phyloP scores from a whole-genome alignment of 2,888 invertebrate genomes.

The Apocheima hispidaria region DNA sequence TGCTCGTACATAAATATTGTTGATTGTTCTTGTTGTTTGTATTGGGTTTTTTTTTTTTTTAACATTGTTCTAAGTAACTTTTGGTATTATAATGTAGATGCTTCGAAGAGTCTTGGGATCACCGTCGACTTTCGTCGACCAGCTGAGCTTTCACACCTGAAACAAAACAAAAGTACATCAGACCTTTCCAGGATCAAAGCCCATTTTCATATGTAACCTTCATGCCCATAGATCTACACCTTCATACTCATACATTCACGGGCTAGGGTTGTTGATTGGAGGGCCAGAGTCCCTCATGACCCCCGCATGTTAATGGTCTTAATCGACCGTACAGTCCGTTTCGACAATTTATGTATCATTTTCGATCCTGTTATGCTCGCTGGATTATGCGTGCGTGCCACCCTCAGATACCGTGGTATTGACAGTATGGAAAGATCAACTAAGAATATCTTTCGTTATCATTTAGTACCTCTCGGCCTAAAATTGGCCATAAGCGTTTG shows the following conservation, averaged over 20 bases:
- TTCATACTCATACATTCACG: slow-evolving; percentile 20
- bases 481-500: too few relatives aligned
- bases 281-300: slow-evolving; percentile 66
- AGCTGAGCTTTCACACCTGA: slow-evolving; percentile 10
- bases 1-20: too few relatives aligned
- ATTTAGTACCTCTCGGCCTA: not conserved
- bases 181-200: slow-evolving; percentile 19
- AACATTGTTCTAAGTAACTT: not conserved
- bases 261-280: slow-evolving; percentile 35
- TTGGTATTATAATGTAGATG: too few relatives aligned
- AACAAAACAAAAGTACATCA: slow-evolving; percentile 31
- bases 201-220: slow-evolving; percentile 21
- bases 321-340: slow-evolving; percentile 82
- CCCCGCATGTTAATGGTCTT: slow-evolving; percentile 83
- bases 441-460: not conserved
- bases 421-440: slow-evolving; percentile 12
- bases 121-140: not conserved
- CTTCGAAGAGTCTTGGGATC: not conserved
- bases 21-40: not conserved
- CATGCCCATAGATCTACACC: slow-evolving; percentile 21
- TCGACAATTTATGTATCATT: slow-evolving; percentile 85
- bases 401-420: slow-evolving; percentile 40
- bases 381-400: slow-evolving; percentile 74
- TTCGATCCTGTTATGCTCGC: slow-evolving; percentile 83
- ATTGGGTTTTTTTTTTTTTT: not conserved